Percentiles rank a stretch among this genome's conserved stretches.
These are phyloP conservation scores for Cuniculus paca DNA, from an alignment of 2,797 vertebrate genomes.

Conservation along the genomic window DNA sequence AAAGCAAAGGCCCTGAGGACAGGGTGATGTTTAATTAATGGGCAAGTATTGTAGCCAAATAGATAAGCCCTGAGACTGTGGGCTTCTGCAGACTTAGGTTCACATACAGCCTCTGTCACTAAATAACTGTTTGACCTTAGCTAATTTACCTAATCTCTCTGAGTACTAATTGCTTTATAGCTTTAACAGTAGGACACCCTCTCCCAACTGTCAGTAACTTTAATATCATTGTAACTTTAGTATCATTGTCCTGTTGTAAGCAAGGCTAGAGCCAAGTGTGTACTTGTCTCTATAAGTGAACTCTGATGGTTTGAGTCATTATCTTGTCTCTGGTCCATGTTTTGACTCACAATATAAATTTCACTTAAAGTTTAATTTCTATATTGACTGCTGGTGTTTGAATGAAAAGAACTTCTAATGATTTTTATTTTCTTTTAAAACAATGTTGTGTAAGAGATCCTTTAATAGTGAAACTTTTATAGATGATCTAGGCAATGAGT, in stretches of 20 bases:
- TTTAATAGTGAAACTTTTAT: background rate
- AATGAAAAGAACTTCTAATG: background rate
- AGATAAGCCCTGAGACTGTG: background rate
- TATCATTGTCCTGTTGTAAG: background rate
- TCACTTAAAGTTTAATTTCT: slow-evolving; percentile 41
- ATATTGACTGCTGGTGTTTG: background rate
- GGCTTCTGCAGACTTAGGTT: background rate
- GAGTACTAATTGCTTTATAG: background rate
- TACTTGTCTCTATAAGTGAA: background rate
- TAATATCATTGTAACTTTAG: background rate
- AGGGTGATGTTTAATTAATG: background rate
- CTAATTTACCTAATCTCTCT: background rate
- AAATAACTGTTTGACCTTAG: background rate
- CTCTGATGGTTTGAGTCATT: background rate
- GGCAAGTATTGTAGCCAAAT: background rate
- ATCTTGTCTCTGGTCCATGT: background rate
- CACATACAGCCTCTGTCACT: background rate
- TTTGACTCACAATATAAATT: background rate
- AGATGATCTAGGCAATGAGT: background rate
- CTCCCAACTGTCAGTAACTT: background rate
- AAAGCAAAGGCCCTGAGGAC: background rate
- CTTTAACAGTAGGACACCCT: background rate
- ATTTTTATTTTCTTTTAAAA: slow-evolving; percentile 51
- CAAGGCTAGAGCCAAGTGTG: background rate
- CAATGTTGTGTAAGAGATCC: background rate